Base-by-base conservation (phyloP, 2,888 invertebrate genomes). In the Muscina levida region DNA sequence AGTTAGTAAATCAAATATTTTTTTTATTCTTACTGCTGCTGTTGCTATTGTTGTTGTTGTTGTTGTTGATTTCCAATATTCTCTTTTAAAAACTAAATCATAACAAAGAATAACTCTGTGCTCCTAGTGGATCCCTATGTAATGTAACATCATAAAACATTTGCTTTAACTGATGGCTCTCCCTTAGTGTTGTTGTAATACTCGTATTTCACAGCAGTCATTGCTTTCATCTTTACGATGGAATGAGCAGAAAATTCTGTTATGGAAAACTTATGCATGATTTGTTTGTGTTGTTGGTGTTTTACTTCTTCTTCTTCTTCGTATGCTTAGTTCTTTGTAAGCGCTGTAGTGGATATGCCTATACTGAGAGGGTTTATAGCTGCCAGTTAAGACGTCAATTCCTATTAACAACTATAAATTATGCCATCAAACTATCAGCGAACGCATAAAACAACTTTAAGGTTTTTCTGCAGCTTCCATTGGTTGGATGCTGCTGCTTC, bases 321-420 rank as follows among this genome's bases (percentile, higher is more conserved):
- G n/a, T n/a, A n/a, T n/a, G n/a, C n/a, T n/a, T 59, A 1, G 22
- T 1, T 62, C 39, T n/a, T 2, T 11, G 42, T 42, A 4, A 19
- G 48, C 53, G 39, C 26, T 31, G 37, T 31, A 22, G 59, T 19
- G 19, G 31, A 39, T 10, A 17, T 39, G 17, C 11, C 37, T 31
- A 10, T 37, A 48, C 17, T 39, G 10, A 15, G 11, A 44, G 73
- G 71, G 70, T 72, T 74, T 80, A 77, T 77, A 81, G 59, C 81
- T 81, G 81, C 71, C 74, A 81, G 77, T 81, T 77, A 77, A 81
- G 77, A 77, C 77, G 77, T 77, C 81, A 77, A 77, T 77, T 77
- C 72, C 68, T 77, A 77, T 75, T 81, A 76, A 72, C 75, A 82
- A 82, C 80, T 78, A 77, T 80, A 82, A 82, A 82, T 82, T 80